These are phyloP conservation scores for Malaclemys terrapin DNA, from an alignment of 2,113 vertebrate genomes.

Conservation along the genomic window DNA sequence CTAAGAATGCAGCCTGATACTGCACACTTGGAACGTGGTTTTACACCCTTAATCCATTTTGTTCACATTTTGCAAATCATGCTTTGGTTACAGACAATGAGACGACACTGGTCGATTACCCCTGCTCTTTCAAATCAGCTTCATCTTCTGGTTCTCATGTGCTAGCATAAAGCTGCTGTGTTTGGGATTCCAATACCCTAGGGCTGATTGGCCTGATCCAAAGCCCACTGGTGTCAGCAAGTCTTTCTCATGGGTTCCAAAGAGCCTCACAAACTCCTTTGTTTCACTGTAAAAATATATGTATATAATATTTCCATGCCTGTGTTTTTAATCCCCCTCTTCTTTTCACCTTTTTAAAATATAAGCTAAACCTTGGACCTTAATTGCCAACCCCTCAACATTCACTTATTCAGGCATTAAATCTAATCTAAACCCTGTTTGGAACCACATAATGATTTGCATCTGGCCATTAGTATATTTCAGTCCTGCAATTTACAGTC, in stretches of 20 bases:
- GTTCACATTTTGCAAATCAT: background rate
- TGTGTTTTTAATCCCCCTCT: background rate
- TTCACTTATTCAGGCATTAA: background rate
- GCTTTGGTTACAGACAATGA: background rate
- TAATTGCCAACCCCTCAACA: background rate
- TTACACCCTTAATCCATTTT: background rate
- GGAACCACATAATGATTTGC: background rate
- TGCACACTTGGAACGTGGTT: background rate
- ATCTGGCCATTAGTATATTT: background rate
- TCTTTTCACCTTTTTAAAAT: background rate
- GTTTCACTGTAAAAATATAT: background rate
- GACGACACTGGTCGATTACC: accelerated
- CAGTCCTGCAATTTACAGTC: background rate
- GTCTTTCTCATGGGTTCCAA: background rate
- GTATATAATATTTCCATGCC: background rate
- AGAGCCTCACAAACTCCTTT: background rate
- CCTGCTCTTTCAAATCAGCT: background rate
- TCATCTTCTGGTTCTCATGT: background rate
- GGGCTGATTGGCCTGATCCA: accelerated
- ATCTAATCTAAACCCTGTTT: background rate
- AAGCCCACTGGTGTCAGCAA: accelerated
- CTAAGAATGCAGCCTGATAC: background rate
- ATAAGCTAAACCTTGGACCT: background rate
- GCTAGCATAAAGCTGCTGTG: accelerated
- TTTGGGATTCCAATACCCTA: background rate